Conservation (phyloP, 2,888 invertebrate genomes). For the Theretra japonica region DNA sequence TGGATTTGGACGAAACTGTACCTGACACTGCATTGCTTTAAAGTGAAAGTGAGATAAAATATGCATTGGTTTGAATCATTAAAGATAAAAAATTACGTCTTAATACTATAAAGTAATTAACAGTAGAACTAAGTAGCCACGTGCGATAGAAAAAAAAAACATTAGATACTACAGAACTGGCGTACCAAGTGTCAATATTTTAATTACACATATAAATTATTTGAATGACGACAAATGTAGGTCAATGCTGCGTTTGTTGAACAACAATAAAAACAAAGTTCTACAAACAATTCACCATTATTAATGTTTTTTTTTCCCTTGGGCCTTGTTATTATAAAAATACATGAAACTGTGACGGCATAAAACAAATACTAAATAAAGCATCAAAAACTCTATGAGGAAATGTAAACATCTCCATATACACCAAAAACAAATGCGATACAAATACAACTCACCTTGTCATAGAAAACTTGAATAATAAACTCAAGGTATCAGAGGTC, state of each 20-base stretch:
- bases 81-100: too few species aligned
- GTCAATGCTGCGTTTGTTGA: constrained; percentile 19
- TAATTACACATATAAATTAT: background rate
- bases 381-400: background rate
- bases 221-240: background rate
- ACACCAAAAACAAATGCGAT: background rate
- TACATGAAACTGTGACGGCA: background rate
- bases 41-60: too few species aligned
- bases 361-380: background rate
- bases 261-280: constrained; percentile 7
- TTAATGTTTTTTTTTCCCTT: background rate
- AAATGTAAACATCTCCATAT: constrained; percentile 12
- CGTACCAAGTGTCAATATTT: background rate
- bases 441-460: constrained; percentile 7
- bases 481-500: background rate
- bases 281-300: constrained; percentile 3
- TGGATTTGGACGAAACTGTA: too few species aligned
- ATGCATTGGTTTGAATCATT: too few species aligned
- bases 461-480: constrained; percentile 14
- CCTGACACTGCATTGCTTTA: too few species aligned
- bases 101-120: too few species aligned
- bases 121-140: too few species aligned
- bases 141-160: background rate
- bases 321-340: background rate
- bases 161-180: background rate